A percentile compares a stretch with the other conserved stretches of the same genome.
Conservation (phyloP, 2,888 invertebrate species). For the Drosophila anceps region DNA sequence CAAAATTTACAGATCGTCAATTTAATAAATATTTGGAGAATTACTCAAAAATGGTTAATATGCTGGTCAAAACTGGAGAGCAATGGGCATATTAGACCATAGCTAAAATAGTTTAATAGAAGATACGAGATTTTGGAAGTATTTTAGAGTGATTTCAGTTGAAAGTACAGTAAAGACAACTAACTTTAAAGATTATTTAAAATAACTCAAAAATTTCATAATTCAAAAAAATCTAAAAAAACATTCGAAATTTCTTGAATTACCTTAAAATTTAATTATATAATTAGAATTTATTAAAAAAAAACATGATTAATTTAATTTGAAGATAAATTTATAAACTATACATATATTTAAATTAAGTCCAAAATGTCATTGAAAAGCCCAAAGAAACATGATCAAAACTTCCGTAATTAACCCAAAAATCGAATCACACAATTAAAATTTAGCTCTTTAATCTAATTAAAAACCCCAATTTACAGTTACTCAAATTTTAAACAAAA, state of each 20-base stretch:
- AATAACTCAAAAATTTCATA: neutral
- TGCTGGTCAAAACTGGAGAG: too few species aligned
- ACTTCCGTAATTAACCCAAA: neutral
- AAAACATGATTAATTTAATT: too few species aligned
- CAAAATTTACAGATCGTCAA: slow-evolving; percentile 15
- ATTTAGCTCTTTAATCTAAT: neutral
- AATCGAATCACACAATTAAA: neutral
- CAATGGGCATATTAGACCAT: neutral
- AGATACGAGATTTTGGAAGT: neutral
- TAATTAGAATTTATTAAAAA: neutral
- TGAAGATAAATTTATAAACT: too few species aligned
- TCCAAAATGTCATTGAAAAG: too few species aligned
- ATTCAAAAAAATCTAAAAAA: too few species aligned
- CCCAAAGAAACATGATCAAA: too few species aligned
- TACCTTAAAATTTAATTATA: neutral
- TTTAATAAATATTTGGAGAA: neutral
- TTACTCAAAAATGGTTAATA: neutral
- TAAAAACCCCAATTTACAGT: neutral
- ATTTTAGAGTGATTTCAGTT: neutral
- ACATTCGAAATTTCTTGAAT: too few species aligned
- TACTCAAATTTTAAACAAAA: slow-evolving; percentile 2
- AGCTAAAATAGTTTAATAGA: too few species aligned
- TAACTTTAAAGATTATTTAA: neutral
- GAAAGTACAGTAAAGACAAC: neutral
- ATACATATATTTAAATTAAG: neutral